Evolutionary conservation across 30 jellyfish, hydroid and myxozoan genomes (phyloP).

Genomic region (Nemopilema nomurai): DNA sequence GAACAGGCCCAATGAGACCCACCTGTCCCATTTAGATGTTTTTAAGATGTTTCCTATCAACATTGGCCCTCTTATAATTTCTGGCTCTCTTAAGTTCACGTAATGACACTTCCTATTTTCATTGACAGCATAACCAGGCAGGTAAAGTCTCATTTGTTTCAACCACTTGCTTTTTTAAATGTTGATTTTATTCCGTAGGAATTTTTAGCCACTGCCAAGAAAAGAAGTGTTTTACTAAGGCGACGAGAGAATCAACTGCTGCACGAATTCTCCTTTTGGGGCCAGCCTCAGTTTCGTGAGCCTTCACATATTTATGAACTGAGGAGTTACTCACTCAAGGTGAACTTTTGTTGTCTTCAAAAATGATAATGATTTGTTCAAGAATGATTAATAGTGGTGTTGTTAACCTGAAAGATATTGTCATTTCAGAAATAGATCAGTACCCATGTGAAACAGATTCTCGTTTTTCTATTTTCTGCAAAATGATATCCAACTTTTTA

Average conservation of each 20-base stretch:
- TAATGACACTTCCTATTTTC: not conserved
- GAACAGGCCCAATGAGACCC: too few relatives aligned
- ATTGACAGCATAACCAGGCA: not conserved
- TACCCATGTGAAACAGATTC: too few relatives aligned
- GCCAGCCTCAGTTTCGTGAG: constrained; percentile 80
- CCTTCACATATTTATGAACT: constrained; percentile 94
- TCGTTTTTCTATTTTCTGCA: too few relatives aligned
- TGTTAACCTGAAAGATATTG: too few relatives aligned
- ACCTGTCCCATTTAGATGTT: too few relatives aligned
- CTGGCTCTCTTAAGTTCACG: too few relatives aligned
- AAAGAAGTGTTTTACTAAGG: constrained; percentile 62
- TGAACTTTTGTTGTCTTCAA: too few relatives aligned
- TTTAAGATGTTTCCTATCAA: too few relatives aligned
- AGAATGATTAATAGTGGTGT: too few relatives aligned
- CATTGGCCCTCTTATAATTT: too few relatives aligned
- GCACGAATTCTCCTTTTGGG: constrained; percentile 91
- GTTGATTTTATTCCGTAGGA: constrained; percentile 78
- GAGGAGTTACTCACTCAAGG: constrained; percentile 91
- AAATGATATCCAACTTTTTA: too few relatives aligned
- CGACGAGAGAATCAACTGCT: constrained; percentile 82
- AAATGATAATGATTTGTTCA: not conserved
- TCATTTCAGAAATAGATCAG: too few relatives aligned
- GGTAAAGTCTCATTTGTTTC: not conserved
- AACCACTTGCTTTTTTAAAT: not conserved
- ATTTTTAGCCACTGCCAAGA: constrained; percentile 57